phyloP scores from a whole-genome alignment of 2,113 vertebrate species.

The Grantiella picta region DNA sequence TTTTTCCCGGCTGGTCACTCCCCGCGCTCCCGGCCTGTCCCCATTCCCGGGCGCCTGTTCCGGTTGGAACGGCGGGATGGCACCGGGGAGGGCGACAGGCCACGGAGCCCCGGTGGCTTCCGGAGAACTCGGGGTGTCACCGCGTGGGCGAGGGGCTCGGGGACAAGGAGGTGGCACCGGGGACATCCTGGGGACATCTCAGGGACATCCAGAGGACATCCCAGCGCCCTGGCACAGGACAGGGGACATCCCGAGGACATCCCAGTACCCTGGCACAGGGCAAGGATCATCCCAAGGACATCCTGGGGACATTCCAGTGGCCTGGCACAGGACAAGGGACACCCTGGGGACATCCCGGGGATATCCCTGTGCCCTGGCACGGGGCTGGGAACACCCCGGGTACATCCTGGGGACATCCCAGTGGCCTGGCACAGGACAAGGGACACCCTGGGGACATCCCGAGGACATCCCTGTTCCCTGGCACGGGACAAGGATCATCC shows the following conservation, averaged over 20 bases:
- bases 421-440: neutral
- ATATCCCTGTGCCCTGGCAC: neutral
- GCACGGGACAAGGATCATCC: neutral
- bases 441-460: neutral
- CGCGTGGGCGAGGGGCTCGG: neutral
- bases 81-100: neutral
- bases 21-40: accelerated
- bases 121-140: neutral
- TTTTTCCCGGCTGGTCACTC: neutral
- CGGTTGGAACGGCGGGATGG: neutral
- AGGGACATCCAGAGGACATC: neutral
- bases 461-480: too few species aligned
- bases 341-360: neutral
- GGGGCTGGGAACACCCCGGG: neutral
- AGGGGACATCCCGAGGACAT: too few species aligned
- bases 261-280: too few species aligned
- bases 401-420: neutral
- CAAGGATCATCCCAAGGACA: neutral
- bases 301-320: neutral
- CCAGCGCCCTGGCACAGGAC: neutral
- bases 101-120: neutral
- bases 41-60: neutral
- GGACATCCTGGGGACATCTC: neutral
- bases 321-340: neutral
- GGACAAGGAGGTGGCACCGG: neutral